Base-by-base conservation (phyloP, 2,797 vertebrate genomes). In the Spondyliosoma cantharus region DNA sequence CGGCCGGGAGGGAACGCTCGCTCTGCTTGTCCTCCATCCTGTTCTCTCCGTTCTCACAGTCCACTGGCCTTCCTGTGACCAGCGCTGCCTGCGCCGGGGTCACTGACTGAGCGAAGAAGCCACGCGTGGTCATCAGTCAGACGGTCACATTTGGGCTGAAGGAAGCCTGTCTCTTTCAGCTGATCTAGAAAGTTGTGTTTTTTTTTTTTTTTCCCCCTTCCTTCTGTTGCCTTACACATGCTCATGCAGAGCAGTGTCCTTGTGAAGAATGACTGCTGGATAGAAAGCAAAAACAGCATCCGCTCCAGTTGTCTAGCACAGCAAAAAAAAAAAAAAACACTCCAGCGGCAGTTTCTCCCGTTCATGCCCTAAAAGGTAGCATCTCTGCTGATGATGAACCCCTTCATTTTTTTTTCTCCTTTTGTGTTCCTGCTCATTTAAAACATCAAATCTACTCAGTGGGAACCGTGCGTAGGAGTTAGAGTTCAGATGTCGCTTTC, bases 1-100 rank as follows among this genome's bases (percentile, higher is more conserved):
- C 78, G 77, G 87, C 77, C n/a, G 74, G 71, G 84, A 80, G 84
- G 76, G 79, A 91, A 70, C 19, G 78, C 81, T 87, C 48, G 20
- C 86, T 82, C 75, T 57, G 48, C 83, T 81, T 37, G 66, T 85
- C 77, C 86, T 85, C 83, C 89, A 83, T 93, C 91, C 92, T 88
- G 86, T 89, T 91, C 85, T 62, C 67, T 73, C 57, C 50, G 71
- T 91, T 92, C 91, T 91, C 92, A 90, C 85, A 89, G 78, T 78
- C 82, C 56, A 9, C 56, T 85, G 89, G 85, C 89, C 89, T 82
- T 76, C 73, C 69, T 71, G 2, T 80, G 87, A 90, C 85, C 85
- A 48, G 71, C 59, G 15, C 85, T 80, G 83, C 83, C 76, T 73
- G 72, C 14, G 37, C 74, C 42, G 56, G 84, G 88, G 91, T 91